A percentile compares a stretch with the other conserved stretches of the same genome.
Evolutionary conservation across 2,888 invertebrate species (phyloP).

Genomic region (Dryobota labecula): DNA sequence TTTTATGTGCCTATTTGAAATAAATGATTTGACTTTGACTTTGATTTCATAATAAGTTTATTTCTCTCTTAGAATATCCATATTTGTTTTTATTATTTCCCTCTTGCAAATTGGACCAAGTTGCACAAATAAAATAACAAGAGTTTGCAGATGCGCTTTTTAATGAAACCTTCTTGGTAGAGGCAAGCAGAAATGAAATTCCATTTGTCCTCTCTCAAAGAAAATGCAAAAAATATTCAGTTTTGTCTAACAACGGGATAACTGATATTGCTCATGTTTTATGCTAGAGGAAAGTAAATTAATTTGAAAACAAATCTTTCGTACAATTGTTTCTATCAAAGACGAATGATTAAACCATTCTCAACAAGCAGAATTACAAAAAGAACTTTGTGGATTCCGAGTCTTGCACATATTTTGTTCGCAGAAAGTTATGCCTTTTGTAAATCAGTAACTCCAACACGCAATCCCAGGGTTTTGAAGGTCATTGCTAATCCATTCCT

Average conservation of each 20-base stretch:
- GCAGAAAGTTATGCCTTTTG: too few species aligned
- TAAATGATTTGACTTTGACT: too few species aligned
- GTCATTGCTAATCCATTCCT: too few species aligned
- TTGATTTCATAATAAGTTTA: too few species aligned
- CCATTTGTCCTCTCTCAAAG: slow-evolving; percentile 28
- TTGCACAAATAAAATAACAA: slow-evolving; percentile 18
- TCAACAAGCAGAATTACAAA: not conserved
- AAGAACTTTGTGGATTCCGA: not conserved
- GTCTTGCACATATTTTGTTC: not conserved
- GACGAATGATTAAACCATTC: not conserved
- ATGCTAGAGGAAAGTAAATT: not conserved
- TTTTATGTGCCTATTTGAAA: too few species aligned
- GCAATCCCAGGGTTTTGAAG: too few species aligned
- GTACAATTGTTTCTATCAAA: not conserved
- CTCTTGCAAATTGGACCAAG: slow-evolving; percentile 8
- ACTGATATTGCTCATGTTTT: slow-evolving; percentile 21
- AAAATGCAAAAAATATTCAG: slow-evolving; percentile 1
- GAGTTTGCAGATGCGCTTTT: slow-evolving; percentile 3
- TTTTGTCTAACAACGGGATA: not conserved
- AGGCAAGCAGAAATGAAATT: slow-evolving; percentile 30
- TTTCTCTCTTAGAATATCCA: not conserved
- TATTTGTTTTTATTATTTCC: slow-evolving; percentile 28
- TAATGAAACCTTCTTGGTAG: slow-evolving; percentile 10
- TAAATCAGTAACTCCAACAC: too few species aligned
- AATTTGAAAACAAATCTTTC: not conserved